Conservation (phyloP, 2,797 vertebrate species). For the Remorina albescens region DNA sequence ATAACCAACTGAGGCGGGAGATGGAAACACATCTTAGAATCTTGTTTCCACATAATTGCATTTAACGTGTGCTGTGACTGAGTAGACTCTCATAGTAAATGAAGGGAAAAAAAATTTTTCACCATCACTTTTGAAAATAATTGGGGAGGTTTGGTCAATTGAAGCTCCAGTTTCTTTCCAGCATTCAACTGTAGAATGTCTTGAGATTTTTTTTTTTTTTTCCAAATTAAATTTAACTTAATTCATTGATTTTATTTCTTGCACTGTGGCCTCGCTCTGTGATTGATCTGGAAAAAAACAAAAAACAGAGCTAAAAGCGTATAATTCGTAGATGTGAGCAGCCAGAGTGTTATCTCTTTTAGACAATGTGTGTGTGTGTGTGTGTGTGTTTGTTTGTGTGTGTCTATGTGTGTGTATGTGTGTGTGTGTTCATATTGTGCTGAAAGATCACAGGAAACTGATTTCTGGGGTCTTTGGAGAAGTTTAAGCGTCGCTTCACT, state of each 20-base stretch:
- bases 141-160: conserved; percentile 42
- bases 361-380: conserved; percentile 73
- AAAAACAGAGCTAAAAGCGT: conserved; percentile 55
- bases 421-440: conserved; percentile 63
- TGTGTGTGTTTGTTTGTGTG: conserved; percentile 40
- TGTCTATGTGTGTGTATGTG: conserved; percentile 25
- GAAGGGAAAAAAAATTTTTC: conserved; percentile 18
- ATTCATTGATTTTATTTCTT: not conserved
- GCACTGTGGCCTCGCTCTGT: conserved; percentile 19
- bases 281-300: conserved; percentile 28
- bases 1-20: conserved; percentile 47
- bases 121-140: conserved; percentile 38
- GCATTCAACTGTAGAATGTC: conserved; percentile 24
- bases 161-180: conserved; percentile 19
- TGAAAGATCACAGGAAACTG: conserved; percentile 65
- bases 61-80: conserved; percentile 64
- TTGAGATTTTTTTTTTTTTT: conserved; percentile 23
- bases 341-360: conserved; percentile 69
- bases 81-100: conserved; percentile 54
- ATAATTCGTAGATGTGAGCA: conserved; percentile 39
- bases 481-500: conserved; percentile 54
- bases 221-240: no score
- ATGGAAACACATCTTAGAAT: conserved; percentile 33
- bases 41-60: conserved; percentile 53
- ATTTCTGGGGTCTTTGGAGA: conserved; percentile 58